These are phyloP conservation scores for Aleiodes sp. DNA, from an alignment of 1,140 invertebrate species.

Conservation along the genomic window DNA sequence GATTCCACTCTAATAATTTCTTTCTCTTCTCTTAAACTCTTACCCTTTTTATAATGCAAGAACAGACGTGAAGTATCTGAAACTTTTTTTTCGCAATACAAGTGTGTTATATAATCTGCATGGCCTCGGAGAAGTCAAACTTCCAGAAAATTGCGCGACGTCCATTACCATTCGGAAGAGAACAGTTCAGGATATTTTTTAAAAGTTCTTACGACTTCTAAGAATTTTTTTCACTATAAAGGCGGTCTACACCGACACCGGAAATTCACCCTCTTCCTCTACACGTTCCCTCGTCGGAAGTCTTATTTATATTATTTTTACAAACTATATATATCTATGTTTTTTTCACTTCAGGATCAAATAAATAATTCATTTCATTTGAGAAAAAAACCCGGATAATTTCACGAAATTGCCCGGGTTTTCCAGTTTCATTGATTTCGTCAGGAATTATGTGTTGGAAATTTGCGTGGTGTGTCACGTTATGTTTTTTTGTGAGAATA, in stretches of 20 bases:
- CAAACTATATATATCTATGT: too few relatives aligned
- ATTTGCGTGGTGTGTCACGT: too few relatives aligned
- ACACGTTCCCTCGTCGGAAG: too few relatives aligned
- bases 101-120: neutral
- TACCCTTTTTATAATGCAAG: neutral
- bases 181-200: neutral
- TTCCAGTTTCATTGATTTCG: too few relatives aligned
- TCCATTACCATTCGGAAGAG: conserved; percentile 6
- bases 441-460: too few relatives aligned
- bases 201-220: neutral
- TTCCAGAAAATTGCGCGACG: conserved; percentile 2
- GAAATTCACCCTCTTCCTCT: neutral
- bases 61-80: neutral
- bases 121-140: conserved; percentile 10
- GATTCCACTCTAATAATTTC: neutral
- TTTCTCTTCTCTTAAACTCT: neutral
- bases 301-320: too few relatives aligned
- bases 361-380: too few relatives aligned
- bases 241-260: neutral
- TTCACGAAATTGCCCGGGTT: too few relatives aligned
- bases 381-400: too few relatives aligned
- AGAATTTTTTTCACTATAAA: conserved; percentile 10
- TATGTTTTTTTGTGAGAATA: too few relatives aligned
- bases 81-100: neutral
- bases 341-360: too few relatives aligned